Percentiles rank a stretch among this genome's conserved stretches.
Conservation (phyloP, 1,140 invertebrate genomes). For the Drosophila ohnishii region DNA sequence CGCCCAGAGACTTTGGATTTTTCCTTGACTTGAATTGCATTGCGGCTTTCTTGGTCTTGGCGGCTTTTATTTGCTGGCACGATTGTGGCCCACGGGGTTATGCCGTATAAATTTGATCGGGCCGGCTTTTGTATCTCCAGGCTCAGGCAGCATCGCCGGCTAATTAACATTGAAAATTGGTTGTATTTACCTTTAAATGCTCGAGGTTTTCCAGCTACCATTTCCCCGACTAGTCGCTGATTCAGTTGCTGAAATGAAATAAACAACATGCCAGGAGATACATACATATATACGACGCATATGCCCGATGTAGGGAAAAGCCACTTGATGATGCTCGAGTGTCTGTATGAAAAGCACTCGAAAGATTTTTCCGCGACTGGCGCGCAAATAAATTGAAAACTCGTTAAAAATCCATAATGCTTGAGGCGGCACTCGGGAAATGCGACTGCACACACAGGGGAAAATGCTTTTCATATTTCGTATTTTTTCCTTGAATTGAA, state of each 20-base stretch:
- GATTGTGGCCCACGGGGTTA: slow-evolving; percentile 57
- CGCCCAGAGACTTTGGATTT: slow-evolving; percentile 9
- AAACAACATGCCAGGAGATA: slow-evolving; percentile 31
- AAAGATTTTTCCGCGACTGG: slow-evolving; percentile 69
- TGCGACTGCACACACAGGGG: slow-evolving; percentile 14
- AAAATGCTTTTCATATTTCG: slow-evolving; percentile 10
- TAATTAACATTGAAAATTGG: slow-evolving; percentile 15
- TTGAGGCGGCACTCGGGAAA: slow-evolving; percentile 61
- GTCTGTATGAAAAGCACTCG: slow-evolving; percentile 80
- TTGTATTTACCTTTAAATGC: background rate
- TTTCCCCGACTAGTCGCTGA: slow-evolving; percentile 43
- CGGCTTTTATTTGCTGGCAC: slow-evolving; percentile 58
- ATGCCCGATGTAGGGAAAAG: slow-evolving; percentile 48
- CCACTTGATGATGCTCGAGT: slow-evolving; percentile 80
- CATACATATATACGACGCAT: slow-evolving; percentile 6
- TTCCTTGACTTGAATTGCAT: slow-evolving; percentile 24
- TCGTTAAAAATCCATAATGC: slow-evolving; percentile 83
- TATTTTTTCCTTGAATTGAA: slow-evolving; percentile 16
- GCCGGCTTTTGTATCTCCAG: slow-evolving; percentile 5
- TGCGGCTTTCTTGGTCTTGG: slow-evolving; percentile 24
- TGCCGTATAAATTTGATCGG: slow-evolving; percentile 22
- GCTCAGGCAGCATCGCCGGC: background rate
- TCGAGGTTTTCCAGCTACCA: background rate
- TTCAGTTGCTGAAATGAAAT: slow-evolving; percentile 31
- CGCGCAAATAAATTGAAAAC: slow-evolving; percentile 82